Conservation (phyloP, 1,140 invertebrate genomes). For the Planococcus citri region DNA sequence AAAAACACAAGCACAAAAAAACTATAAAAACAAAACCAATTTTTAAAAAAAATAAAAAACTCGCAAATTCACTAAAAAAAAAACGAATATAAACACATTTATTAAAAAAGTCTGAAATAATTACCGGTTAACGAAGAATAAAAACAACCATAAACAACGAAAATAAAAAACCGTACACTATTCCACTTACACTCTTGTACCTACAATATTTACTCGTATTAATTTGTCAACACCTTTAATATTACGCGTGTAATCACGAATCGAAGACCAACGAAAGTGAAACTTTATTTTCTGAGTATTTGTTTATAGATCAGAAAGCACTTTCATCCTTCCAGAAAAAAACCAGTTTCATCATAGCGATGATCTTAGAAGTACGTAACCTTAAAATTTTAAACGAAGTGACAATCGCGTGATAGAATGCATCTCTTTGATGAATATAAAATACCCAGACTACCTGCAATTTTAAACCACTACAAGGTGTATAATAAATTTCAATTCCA, state of each 20-base stretch:
- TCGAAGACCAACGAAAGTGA: constrained; percentile 14
- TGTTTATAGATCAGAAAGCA: constrained; percentile 9
- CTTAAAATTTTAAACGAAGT: background rate
- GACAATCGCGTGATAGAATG: background rate
- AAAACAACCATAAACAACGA: no score
- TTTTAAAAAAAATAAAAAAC: no score
- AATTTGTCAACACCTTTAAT: background rate
- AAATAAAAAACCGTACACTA: no score
- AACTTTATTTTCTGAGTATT: constrained; percentile 9
- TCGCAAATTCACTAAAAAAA: no score
- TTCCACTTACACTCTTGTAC: no score
- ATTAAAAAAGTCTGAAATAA: no score
- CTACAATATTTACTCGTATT: no score
- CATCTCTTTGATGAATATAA: background rate
- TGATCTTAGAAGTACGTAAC: background rate
- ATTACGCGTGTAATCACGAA: background rate
- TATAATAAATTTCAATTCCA: background rate
- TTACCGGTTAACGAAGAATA: no score
- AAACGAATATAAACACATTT: no score
- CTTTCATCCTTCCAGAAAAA: constrained; percentile 16
- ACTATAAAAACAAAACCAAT: no score
- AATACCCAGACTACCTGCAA: no score
- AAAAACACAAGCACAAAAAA: no score
- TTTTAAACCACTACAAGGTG: background rate
- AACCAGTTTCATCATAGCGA: constrained; percentile 29